Evolutionary conservation across 2,888 invertebrate species (phyloP).

Genomic region (Hartigia nigra): DNA sequence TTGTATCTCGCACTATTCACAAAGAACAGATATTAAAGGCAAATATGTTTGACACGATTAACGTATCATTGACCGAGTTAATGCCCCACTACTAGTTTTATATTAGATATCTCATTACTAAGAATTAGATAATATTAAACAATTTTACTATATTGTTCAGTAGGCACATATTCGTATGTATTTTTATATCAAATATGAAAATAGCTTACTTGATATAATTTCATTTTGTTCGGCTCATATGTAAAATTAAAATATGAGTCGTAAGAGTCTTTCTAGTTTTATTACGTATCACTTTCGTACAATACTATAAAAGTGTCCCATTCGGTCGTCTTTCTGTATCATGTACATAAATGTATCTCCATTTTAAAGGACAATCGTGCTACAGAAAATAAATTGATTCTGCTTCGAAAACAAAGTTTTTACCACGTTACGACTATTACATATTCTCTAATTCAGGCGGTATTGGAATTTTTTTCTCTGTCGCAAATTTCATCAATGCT

Average conservation of each 20-base stretch:
- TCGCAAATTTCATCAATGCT: conserved; percentile 83
- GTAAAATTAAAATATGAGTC: neutral
- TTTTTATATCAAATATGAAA: neutral
- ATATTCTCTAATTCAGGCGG: conserved; percentile 75
- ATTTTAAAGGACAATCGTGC: neutral
- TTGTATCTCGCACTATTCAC: conserved; percentile 72
- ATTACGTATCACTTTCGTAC: neutral
- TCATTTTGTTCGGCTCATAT: neutral
- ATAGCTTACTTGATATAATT: neutral
- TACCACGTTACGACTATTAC: neutral
- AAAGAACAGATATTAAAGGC: conserved; percentile 70
- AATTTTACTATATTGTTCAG: neutral
- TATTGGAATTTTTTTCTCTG: conserved; percentile 79
- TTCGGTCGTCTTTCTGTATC: neutral
- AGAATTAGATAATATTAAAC: neutral
- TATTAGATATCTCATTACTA: too few relatives aligned
- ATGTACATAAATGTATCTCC: neutral
- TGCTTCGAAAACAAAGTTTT: neutral
- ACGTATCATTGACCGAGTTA: conserved; percentile 70
- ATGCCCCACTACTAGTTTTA: neutral
- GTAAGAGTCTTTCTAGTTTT: neutral
- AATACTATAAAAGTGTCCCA: neutral
- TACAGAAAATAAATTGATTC: neutral
- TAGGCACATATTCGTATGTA: neutral
- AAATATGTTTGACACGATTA: conserved; percentile 74